A percentile compares a stretch with the other conserved stretches of the same genome.
Conservation (phyloP, 2,888 invertebrate species). For the Pseudococcus longispinus region DNA sequence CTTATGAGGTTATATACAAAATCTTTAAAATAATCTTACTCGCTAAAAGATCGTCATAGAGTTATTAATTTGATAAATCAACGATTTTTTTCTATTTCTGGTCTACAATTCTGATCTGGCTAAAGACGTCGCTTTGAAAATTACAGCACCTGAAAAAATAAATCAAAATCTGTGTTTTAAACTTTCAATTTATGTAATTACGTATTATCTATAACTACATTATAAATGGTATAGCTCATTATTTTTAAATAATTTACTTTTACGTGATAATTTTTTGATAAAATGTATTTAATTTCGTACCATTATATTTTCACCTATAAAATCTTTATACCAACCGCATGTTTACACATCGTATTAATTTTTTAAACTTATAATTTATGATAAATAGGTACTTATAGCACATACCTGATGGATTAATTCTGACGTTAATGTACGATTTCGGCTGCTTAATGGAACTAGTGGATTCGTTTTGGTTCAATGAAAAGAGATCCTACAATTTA, state of each 20-base stretch:
- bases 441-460: not conserved
- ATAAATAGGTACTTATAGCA: not conserved
- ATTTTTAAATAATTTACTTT: no score
- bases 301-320: no score
- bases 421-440: constrained; percentile 40
- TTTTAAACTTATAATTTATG: not conserved
- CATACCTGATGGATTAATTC: constrained; percentile 58
- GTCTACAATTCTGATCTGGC: not conserved
- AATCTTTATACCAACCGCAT: no score
- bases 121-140: constrained; percentile 10
- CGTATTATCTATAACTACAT: not conserved
- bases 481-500: not conserved
- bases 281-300: no score
- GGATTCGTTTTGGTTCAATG: not conserved
- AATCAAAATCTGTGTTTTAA: no score
- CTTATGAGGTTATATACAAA: not conserved
- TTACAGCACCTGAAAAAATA: constrained; percentile 13
- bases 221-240: not conserved
- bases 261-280: no score
- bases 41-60: not conserved
- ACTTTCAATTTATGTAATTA: no score
- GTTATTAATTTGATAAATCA: not conserved
- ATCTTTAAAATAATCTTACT: not conserved
- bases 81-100: not conserved
- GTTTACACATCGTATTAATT: no score